These are phyloP conservation scores for Arctocebus calabarensis DNA, from an alignment of 2,797 vertebrate species.

Conservation along the genomic window DNA sequence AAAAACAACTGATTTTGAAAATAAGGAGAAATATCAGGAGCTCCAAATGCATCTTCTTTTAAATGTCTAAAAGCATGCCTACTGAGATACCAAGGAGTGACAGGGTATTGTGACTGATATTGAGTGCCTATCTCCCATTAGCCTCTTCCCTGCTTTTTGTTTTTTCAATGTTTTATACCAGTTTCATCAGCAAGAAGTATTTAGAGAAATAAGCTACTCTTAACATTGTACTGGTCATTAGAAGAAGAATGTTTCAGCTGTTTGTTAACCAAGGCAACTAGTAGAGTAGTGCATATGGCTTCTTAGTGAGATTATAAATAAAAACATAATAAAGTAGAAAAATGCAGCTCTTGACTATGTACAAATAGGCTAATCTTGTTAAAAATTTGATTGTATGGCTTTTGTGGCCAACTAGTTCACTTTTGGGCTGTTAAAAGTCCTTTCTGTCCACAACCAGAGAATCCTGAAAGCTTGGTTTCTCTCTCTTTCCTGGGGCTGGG, in stretches of 20 bases:
- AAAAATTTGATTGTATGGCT: conserved; percentile 10
- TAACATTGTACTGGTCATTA: background rate
- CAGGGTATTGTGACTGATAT: background rate
- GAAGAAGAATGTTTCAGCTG: conserved; percentile 7
- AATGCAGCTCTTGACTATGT: background rate
- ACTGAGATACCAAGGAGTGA: background rate
- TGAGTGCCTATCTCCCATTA: background rate
- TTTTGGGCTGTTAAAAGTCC: background rate
- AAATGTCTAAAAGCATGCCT: background rate
- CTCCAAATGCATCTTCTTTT: conserved; percentile 18
- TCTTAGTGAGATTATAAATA: conserved; percentile 38
- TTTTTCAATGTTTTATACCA: conserved; percentile 19
- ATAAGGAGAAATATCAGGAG: background rate
- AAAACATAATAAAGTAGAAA: conserved; percentile 51
- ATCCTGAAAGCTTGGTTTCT: background rate
- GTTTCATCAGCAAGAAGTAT: conserved; percentile 35
- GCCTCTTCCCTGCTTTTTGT: background rate
- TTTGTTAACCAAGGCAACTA: conserved; percentile 32
- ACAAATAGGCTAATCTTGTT: conserved; percentile 14
- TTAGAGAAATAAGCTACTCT: conserved; percentile 44
- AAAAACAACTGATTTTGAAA: background rate
- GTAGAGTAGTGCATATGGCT: background rate
- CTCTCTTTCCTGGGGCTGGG: background rate
- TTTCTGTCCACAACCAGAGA: background rate
- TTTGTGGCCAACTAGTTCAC: background rate